Conservation (phyloP, 64 coral and sea anemone genomes). For the Pocillopora verrucosa region DNA sequence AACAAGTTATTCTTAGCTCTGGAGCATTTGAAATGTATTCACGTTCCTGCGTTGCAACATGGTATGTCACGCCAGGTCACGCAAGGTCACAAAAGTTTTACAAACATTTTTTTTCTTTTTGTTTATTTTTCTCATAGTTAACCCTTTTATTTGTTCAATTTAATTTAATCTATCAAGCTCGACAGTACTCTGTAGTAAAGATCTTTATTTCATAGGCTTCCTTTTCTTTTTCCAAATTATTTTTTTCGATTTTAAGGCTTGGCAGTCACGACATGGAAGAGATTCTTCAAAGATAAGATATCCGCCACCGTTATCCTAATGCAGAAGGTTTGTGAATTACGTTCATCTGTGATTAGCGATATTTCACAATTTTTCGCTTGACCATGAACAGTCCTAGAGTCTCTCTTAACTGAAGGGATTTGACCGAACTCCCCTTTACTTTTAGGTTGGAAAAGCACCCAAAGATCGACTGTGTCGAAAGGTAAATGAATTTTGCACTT, state of each 20-base stretch:
- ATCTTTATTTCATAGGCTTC: neutral
- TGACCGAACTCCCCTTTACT: neutral
- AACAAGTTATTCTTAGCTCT: constrained; percentile 69
- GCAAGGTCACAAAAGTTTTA: neutral
- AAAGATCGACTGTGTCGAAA: constrained; percentile 96
- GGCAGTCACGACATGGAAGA: constrained; percentile 76
- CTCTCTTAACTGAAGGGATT: neutral
- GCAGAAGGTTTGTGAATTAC: constrained; percentile 75
- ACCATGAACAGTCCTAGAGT: too few relatives aligned
- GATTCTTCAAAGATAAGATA: constrained; percentile 81
- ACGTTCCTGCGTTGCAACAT: constrained; percentile 67
- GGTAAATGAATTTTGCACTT: constrained; percentile 35
- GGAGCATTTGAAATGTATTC: constrained; percentile 72
- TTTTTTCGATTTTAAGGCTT: constrained; percentile 37
- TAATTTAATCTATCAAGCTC: too few relatives aligned
- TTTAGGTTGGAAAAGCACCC: constrained; percentile 95
- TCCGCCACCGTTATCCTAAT: constrained; percentile 73
- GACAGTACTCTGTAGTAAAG: too few relatives aligned
- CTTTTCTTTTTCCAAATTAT: neutral
- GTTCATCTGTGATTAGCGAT: neutral
- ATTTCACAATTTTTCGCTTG: too few relatives aligned
- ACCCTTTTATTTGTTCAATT: too few relatives aligned
- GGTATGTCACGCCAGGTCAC: constrained; percentile 45
- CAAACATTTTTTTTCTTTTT: neutral
- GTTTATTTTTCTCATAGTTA: neutral